Base-by-base conservation (phyloP, 2,113 vertebrate species). In the Microcebus tavaratra region DNA sequence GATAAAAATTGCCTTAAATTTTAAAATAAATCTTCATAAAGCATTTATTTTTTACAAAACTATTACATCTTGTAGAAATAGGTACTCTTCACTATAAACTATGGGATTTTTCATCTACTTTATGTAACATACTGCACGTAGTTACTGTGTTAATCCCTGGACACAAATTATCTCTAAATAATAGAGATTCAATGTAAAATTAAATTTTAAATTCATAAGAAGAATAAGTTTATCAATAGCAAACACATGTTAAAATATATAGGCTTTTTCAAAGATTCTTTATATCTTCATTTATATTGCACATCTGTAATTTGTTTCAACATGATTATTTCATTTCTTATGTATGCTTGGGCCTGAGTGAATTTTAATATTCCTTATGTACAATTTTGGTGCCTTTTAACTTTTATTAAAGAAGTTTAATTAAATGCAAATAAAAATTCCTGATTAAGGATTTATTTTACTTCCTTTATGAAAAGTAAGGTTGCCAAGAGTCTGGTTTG, bases 401-500 rank as follows among this genome's bases (percentile, higher is more conserved):
- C 8, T 94, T 94, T 93, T 86, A 93, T 91, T 97, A 90, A 92
- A 96, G 78, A 95, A 97, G n/a, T 48, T 90, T 94, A 97, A 97
- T 96, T 27, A 87, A 88, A 68, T 87, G 42, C 23, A 95, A 93
- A 91, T 96, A 90, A 96, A 96, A 94, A 31, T 29, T 73, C 36
- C 23, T 53, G 53, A 88, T 70, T 68, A 59, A 92, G 96, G 53
- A 78, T 42, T 39, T 65, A 36, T 90, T 55, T 61, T 90, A 72
- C 50, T 91, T 95, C 76, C 59, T 88, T 95, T 93, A 89, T 96
- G 85, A 96, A 97, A 95, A 96, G 61, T 75, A 87, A 78, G 34
- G 29, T 55, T 78, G 29, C 78, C 50, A 90, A 91, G 59, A 63
- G 21, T 87, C 42, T 94, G 34, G 31, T 65, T 95, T n/a, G 90